Evolutionary conservation across 1,140 invertebrate genomes (phyloP).

Genomic region (Limonius californicus): DNA sequence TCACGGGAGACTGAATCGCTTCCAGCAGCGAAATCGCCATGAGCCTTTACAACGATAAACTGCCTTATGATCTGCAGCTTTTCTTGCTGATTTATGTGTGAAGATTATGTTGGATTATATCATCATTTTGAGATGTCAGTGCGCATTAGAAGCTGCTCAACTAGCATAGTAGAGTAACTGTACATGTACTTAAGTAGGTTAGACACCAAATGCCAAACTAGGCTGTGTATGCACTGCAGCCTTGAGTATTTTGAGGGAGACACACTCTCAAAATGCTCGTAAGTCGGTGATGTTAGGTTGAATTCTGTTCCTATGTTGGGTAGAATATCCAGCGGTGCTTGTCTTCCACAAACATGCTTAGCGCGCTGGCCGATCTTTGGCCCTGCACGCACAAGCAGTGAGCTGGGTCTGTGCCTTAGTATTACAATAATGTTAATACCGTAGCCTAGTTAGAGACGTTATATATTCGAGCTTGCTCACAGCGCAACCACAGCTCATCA

Average conservation of each 20-base stretch:
- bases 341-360: slow-evolving; percentile 45
- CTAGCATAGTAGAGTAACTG: slow-evolving; percentile 31
- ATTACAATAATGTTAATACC: slow-evolving; percentile 48
- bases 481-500: slow-evolving; percentile 29
- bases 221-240: slow-evolving; percentile 39
- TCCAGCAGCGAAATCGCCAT: slow-evolving; percentile 34
- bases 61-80: slow-evolving; percentile 43
- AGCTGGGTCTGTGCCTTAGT: slow-evolving; percentile 49
- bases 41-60: slow-evolving; percentile 37
- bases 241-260: slow-evolving; percentile 19
- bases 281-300: slow-evolving; percentile 33
- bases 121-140: slow-evolving; percentile 35
- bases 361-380: slow-evolving; percentile 22
- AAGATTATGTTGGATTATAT: slow-evolving; percentile 40
- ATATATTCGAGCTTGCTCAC: slow-evolving; percentile 40
- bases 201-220: slow-evolving; percentile 39
- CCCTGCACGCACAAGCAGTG: slow-evolving; percentile 40
- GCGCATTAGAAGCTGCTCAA: slow-evolving; percentile 40
- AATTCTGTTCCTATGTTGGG: slow-evolving; percentile 39
- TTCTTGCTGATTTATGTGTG: slow-evolving; percentile 43
- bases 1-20: slow-evolving; percentile 32
- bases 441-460: slow-evolving; percentile 40
- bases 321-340: slow-evolving; percentile 45
- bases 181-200: slow-evolving; percentile 23
- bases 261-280: slow-evolving; percentile 15